Evolutionary conservation across 1,140 invertebrate genomes (phyloP).

Genomic region (Drosophila punjabiensis): DNA sequence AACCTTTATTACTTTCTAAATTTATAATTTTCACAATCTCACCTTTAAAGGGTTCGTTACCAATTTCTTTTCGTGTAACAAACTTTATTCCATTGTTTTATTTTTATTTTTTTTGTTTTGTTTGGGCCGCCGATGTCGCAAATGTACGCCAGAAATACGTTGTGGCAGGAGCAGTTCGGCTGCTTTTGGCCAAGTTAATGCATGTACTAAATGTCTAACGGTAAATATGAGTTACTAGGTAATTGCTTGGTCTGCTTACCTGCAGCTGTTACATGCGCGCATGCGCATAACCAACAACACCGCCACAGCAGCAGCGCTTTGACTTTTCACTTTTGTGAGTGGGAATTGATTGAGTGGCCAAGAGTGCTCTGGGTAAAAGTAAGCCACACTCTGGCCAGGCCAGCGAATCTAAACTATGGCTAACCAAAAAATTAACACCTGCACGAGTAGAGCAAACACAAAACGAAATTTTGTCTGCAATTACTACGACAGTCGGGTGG

Average conservation of each 20-base stretch:
- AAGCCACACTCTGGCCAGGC: slow-evolving; percentile 34
- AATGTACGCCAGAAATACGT: slow-evolving; percentile 44
- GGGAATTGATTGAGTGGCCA: slow-evolving; percentile 78
- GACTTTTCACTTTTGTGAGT: slow-evolving; percentile 81
- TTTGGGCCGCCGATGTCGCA: slow-evolving; percentile 50
- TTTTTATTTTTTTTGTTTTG: slow-evolving; percentile 42
- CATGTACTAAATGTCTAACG: slow-evolving; percentile 81
- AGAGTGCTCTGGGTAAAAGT: slow-evolving; percentile 57
- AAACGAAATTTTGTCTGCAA: slow-evolving; percentile 64
- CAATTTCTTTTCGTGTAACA: slow-evolving; percentile 5
- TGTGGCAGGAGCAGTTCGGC: slow-evolving; percentile 45
- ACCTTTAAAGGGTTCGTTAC: neutral
- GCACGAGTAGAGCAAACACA: slow-evolving; percentile 54
- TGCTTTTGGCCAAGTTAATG: slow-evolving; percentile 69
- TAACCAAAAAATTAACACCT: slow-evolving; percentile 76
- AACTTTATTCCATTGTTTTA: slow-evolving; percentile 41
- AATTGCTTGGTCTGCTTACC: slow-evolving; percentile 72
- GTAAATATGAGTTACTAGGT: slow-evolving; percentile 83
- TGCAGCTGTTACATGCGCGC: slow-evolving; percentile 61
- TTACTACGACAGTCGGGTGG: slow-evolving; percentile 46
- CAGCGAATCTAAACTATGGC: slow-evolving; percentile 52
- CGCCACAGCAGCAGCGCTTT: slow-evolving; percentile 33
- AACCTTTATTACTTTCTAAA: neutral
- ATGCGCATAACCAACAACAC: slow-evolving; percentile 65
- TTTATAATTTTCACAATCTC: neutral